Percentiles rank a stretch among this genome's conserved stretches.
These are phyloP conservation scores for Magallana nippona DNA, from an alignment of 2,888 invertebrate genomes.

Conservation along the genomic window DNA sequence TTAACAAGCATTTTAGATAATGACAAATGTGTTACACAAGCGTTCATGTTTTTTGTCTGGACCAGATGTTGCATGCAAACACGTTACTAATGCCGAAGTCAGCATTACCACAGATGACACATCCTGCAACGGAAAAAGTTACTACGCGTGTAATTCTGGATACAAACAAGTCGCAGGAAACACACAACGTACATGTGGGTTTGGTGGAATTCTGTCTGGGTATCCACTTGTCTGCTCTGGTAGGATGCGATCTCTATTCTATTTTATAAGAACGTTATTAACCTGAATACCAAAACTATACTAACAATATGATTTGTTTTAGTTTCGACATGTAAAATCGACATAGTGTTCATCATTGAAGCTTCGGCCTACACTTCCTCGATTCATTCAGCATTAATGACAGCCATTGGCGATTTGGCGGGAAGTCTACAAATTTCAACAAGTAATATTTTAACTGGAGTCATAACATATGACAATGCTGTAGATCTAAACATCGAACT, in stretches of 20 bases:
- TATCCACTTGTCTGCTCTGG: background rate
- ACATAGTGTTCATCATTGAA: conserved; percentile 5
- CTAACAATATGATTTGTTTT: background rate
- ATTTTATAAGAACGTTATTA: background rate
- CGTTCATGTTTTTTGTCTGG: background rate
- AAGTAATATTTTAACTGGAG: background rate
- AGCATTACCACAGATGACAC: background rate
- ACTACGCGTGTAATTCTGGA: background rate
- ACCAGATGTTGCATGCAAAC: conserved; percentile 5
- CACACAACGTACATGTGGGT: background rate
- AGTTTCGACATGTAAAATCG: conserved; percentile 10
- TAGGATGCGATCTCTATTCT: background rate
- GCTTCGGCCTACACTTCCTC: background rate
- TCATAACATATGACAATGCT: conserved; percentile 5
- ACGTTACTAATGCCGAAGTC: background rate
- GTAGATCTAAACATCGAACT: background rate
- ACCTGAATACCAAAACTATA: background rate
- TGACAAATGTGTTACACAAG: no score
- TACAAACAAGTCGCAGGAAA: conserved; percentile 7
- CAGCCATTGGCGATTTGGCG: conserved; percentile 16
- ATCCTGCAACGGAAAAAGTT: background rate
- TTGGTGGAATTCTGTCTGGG: background rate
- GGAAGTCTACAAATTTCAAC: background rate
- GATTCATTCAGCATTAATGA: background rate
- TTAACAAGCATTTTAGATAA: no score